Conservation (phyloP, 2,113 vertebrate genomes). For the Atrichornis clamosus region DNA sequence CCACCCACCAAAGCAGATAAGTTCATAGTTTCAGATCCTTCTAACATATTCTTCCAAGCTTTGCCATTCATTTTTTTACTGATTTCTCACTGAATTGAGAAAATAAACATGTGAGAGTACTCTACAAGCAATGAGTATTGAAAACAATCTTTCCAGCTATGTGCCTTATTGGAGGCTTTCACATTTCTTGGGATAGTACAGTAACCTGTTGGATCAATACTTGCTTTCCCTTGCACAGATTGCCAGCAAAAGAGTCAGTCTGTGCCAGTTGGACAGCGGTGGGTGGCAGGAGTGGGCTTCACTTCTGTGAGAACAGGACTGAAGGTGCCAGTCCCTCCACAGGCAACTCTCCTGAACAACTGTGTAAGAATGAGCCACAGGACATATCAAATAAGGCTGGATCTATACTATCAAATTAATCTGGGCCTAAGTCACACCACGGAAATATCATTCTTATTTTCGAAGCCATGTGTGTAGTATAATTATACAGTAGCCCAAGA, state of each 20-base stretch:
- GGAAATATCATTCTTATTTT: neutral
- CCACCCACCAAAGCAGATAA: neutral
- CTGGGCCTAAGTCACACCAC: neutral
- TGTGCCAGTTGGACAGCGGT: neutral
- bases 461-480: neutral
- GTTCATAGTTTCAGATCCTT: neutral
- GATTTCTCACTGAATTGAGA: neutral
- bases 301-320: fast-evolving
- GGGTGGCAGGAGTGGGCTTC: neutral
- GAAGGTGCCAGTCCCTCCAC: neutral
- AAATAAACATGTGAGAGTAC: neutral
- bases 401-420: neutral
- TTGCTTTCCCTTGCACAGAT: neutral
- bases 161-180: neutral
- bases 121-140: neutral
- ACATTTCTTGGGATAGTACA: neutral
- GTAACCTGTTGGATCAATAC: neutral
- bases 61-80: neutral
- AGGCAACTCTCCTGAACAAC: neutral
- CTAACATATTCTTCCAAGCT: neutral
- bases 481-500: neutral
- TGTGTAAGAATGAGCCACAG: neutral
- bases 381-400: neutral
- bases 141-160: neutral
- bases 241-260: neutral